These are phyloP conservation scores for Yponomeuta cagnagella DNA, from an alignment of 2,888 invertebrate species.

Conservation along the genomic window DNA sequence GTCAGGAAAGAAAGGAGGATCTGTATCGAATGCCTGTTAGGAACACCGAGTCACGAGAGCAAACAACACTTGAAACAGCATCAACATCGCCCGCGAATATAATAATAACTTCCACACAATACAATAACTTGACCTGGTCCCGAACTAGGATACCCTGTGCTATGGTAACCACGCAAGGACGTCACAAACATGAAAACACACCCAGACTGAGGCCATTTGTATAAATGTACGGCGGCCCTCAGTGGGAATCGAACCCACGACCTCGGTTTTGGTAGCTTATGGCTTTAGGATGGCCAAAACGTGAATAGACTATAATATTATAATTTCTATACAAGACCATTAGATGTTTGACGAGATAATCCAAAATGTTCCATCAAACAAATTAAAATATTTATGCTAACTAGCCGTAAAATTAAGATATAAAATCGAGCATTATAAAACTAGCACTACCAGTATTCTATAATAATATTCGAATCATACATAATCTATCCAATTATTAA, in stretches of 20 bases:
- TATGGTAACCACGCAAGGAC: too few species aligned
- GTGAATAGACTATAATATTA: neutral
- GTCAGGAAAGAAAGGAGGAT: neutral
- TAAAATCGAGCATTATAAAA: conserved; percentile 22
- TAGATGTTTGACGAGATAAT: conserved; percentile 11
- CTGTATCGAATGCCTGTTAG: neutral
- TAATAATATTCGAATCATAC: conserved; percentile 18
- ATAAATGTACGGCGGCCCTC: too few species aligned
- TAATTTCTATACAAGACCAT: conserved; percentile 4
- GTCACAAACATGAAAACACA: too few species aligned
- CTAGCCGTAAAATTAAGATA: conserved; percentile 17
- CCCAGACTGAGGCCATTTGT: too few species aligned
- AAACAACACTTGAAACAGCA: conserved; percentile 14
- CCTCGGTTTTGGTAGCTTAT: too few species aligned
- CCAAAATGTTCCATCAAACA: conserved; percentile 8
- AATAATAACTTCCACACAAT: too few species aligned
- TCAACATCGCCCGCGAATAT: conserved; percentile 17
- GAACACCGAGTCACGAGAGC: neutral
- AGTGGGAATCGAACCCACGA: too few species aligned
- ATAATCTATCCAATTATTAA: conserved; percentile 22
- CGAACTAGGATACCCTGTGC: too few species aligned
- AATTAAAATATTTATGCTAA: conserved; percentile 15
- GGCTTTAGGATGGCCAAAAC: neutral
- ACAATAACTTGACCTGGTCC: too few species aligned
- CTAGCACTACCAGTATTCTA: conserved; percentile 22